Conservation (phyloP, 2,797 vertebrate genomes). For the Sciaenops ocellatus region DNA sequence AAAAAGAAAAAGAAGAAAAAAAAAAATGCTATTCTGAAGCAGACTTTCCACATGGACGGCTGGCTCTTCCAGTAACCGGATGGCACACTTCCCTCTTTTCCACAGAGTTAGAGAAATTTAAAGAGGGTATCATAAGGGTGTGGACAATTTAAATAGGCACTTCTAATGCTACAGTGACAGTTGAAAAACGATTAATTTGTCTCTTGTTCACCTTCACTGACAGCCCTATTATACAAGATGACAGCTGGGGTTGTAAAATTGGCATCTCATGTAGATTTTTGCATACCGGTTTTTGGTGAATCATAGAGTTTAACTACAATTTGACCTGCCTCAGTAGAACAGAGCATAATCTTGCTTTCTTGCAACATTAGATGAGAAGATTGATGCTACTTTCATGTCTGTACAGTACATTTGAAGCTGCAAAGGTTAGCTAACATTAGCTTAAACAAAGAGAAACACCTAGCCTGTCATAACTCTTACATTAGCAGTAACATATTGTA, state of each 20-base stretch:
- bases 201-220: constrained; percentile 36
- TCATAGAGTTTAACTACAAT: constrained; percentile 1
- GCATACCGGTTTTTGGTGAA: constrained; percentile 4
- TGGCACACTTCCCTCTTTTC: constrained; percentile 66
- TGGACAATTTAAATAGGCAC: constrained; percentile 50
- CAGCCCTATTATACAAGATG: constrained; percentile 21
- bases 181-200: constrained; percentile 9
- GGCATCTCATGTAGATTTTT: background rate
- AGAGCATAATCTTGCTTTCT: background rate
- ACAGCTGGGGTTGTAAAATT: background rate
- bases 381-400: background rate
- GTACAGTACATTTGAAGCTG: background rate
- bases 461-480: background rate
- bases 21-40: constrained; percentile 52
- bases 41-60: constrained; percentile 63
- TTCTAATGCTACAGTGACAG: constrained; percentile 39
- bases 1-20: constrained; percentile 53
- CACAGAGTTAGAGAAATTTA: constrained; percentile 37
- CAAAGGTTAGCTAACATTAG: background rate
- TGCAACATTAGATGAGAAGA: background rate
- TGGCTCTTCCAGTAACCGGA: constrained; percentile 70
- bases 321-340: background rate
- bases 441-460: background rate
- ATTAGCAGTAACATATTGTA: background rate
- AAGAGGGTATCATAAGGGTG: constrained; percentile 46